Evolutionary conservation across 2,888 invertebrate genomes (phyloP).

Genomic region (Fragum whitleyi): DNA sequence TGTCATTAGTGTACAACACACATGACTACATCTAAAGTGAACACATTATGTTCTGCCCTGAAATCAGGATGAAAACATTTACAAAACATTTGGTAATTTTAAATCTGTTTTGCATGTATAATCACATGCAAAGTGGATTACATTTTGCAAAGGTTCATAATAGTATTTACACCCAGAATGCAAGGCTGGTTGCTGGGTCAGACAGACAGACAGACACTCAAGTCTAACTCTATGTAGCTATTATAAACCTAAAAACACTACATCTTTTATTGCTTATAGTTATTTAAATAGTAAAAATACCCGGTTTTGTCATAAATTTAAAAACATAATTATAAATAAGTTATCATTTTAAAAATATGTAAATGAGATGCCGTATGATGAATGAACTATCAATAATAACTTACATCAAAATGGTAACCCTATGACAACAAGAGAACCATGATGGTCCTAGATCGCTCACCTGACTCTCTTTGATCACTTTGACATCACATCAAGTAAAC

Average conservation of each 20-base stretch:
- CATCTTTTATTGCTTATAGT: constrained; percentile 57
- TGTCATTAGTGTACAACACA: neutral
- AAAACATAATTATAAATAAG: constrained; percentile 61
- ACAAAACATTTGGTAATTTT: too few species aligned
- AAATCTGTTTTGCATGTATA: too few species aligned
- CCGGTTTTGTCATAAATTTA: constrained; percentile 56
- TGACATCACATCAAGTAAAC: too few species aligned
- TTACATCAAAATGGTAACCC: constrained; percentile 21
- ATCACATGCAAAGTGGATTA: too few species aligned
- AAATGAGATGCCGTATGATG: constrained; percentile 36
- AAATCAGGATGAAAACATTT: too few species aligned
- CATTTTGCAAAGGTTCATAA: too few species aligned
- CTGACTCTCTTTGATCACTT: too few species aligned
- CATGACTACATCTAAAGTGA: too few species aligned
- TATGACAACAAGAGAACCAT: too few species aligned
- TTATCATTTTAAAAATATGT: constrained; percentile 47
- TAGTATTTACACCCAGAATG: too few species aligned
- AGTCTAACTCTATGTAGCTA: constrained; percentile 23
- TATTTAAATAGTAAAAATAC: constrained; percentile 63
- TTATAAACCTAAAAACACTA: constrained; percentile 28
- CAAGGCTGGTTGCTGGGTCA: constrained; percentile 1
- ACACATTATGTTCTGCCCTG: too few species aligned
- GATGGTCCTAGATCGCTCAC: too few species aligned
- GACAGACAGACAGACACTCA: constrained; percentile 13
- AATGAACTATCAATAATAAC: constrained; percentile 27